These are phyloP conservation scores for Donacobius atricapilla DNA, from an alignment of 2,113 vertebrate species.

Conservation along the genomic window DNA sequence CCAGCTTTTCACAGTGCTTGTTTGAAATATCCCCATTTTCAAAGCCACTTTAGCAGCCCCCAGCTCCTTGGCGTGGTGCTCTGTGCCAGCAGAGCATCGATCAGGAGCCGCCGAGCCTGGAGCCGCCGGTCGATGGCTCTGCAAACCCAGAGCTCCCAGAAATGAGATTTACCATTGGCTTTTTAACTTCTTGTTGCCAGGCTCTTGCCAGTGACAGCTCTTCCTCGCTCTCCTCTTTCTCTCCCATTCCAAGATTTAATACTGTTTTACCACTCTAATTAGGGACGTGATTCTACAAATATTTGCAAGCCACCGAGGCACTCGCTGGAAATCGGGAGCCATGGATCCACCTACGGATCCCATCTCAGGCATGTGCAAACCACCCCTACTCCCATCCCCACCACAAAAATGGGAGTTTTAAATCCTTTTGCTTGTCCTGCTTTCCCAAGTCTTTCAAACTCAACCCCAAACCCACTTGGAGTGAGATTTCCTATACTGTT, in stretches of 20 bases:
- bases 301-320: rapidly evolving
- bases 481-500: background rate
- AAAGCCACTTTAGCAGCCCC: background rate
- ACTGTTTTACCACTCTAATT: background rate
- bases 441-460: background rate
- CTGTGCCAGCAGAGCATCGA: background rate
- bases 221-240: background rate
- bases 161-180: background rate
- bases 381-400: background rate
- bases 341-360: background rate
- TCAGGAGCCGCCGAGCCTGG: background rate
- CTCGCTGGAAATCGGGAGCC: background rate
- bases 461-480: background rate
- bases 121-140: background rate
- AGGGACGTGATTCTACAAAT: background rate
- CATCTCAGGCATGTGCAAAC: background rate
- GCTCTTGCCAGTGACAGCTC: background rate
- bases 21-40: background rate
- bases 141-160: background rate
- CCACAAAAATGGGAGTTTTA: background rate
- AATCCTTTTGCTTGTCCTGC: background rate
- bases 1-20: background rate
- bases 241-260: background rate
- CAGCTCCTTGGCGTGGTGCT: background rate
- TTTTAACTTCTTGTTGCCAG: background rate